A percentile compares a stretch with the other conserved stretches of the same genome.
These are phyloP conservation scores for Spheniscus humboldti DNA, from an alignment of 2,797 vertebrate species.

Conservation along the genomic window DNA sequence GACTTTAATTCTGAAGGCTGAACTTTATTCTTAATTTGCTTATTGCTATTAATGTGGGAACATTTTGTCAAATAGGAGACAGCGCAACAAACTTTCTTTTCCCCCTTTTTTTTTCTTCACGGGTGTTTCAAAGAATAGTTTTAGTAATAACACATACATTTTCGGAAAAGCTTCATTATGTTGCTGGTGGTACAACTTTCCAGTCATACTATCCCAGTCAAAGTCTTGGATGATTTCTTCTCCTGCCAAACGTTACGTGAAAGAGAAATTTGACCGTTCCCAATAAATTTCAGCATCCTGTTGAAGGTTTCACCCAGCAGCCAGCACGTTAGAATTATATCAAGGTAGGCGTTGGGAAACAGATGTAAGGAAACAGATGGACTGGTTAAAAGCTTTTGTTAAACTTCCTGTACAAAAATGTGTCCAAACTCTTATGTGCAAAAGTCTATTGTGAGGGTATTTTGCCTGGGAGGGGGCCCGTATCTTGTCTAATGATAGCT, in stretches of 20 bases:
- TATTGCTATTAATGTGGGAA: not conserved
- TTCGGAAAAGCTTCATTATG: not conserved
- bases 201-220: not conserved
- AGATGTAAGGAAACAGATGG: slow-evolving; percentile 49
- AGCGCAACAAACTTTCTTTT: not conserved
- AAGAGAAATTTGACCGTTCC: not conserved
- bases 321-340: not conserved
- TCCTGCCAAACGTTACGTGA: not conserved
- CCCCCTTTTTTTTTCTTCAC: not conserved
- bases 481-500: not conserved
- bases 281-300: not conserved
- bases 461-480: not conserved
- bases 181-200: not conserved
- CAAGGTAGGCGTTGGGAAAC: not conserved
- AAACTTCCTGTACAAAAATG: not conserved
- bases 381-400: not conserved
- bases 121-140: not conserved
- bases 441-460: not conserved
- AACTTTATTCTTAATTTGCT: not conserved
- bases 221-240: not conserved
- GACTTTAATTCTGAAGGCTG: not conserved
- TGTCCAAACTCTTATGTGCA: not conserved
- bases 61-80: not conserved
- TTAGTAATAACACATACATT: not conserved
- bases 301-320: not conserved